Conservation (phyloP, 2,888 invertebrate species). For the Drosophila cognata region DNA sequence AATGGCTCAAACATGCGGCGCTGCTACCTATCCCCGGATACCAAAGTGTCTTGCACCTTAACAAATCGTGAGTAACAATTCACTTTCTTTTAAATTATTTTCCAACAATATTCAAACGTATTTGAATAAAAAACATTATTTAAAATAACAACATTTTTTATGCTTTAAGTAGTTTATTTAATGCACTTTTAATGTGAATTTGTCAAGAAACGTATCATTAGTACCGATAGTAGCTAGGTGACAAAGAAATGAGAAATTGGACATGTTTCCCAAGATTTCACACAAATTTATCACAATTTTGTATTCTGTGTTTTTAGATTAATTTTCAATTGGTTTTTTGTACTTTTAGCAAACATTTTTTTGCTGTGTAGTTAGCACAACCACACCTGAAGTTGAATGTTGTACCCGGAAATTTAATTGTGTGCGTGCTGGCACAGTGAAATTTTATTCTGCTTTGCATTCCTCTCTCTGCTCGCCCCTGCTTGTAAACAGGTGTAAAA, state of each 20-base stretch:
- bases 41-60: constrained; percentile 59
- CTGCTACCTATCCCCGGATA: constrained; percentile 45
- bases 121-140: neutral
- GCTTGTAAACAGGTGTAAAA: constrained; percentile 77
- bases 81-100: neutral
- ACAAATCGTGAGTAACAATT: neutral
- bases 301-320: neutral
- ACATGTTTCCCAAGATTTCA: neutral
- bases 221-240: neutral
- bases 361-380: constrained; percentile 22
- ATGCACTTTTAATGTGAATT: neutral
- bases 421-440: constrained; percentile 76
- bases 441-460: constrained; percentile 48
- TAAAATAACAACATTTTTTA: neutral
- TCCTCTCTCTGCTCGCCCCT: constrained; percentile 15
- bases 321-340: neutral
- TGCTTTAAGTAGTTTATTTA: fast-evolving
- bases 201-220: neutral
- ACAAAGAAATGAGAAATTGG: neutral
- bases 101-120: neutral
- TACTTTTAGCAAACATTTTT: neutral
- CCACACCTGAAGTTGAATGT: constrained; percentile 63
- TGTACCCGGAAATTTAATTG: constrained; percentile 78
- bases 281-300: neutral
- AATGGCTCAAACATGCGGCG: constrained; percentile 74